Evolutionary conservation across 2,797 vertebrate species (phyloP), one percentile per base, ranked within the genome.

Genomic region (Atherinosoma microstoma): DNA sequence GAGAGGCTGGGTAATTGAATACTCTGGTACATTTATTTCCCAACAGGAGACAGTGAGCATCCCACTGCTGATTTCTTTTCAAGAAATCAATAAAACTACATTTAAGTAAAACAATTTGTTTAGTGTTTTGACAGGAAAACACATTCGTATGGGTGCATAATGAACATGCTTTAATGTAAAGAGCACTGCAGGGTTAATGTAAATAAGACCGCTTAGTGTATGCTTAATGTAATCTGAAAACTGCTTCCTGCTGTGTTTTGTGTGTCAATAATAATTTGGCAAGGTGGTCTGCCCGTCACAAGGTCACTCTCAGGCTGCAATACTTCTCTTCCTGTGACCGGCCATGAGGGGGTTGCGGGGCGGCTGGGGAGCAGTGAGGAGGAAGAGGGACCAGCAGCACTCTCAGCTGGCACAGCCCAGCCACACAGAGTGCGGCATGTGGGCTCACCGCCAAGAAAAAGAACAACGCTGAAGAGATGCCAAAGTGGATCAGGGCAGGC

Each of bases 401-500:
- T 71, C 88, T 90, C 66, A 76, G 89, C 92, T 94, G 93, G 94
- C 93, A 94, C 82, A 63, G 72, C 47, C 64, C 71, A 57, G 82
- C 73, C 67, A 68, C 71, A 65, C 73, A 63, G 88, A 91, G 87
- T 91, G 91, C 85, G 89, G 90, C 84, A 89, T 87, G 86, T 83
- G 54, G 94, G 93, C 90, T 71, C 2, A 0, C 40, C 22, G 94
- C 94, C 95, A 95, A 92, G 75, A 82, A 82, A 85, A 88, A 90
- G 89, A 90, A 82, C 82, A 72, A 61, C 75, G 90, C 87, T 91
- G 91, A 89, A 84, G 83, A 58, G 64, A 70, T 83, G 91, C 92
- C 93, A 94, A 89, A 89, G 84, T 64, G 86, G 84, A 84, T 75
- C 45, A 24, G 64, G 73, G 70, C 70, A 71, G 76, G 63, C 84